Conservation (phyloP, 30 jellyfish, hydroid and myxozoan genomes). For the Aurelia aurita complex sp. Pacific region DNA sequence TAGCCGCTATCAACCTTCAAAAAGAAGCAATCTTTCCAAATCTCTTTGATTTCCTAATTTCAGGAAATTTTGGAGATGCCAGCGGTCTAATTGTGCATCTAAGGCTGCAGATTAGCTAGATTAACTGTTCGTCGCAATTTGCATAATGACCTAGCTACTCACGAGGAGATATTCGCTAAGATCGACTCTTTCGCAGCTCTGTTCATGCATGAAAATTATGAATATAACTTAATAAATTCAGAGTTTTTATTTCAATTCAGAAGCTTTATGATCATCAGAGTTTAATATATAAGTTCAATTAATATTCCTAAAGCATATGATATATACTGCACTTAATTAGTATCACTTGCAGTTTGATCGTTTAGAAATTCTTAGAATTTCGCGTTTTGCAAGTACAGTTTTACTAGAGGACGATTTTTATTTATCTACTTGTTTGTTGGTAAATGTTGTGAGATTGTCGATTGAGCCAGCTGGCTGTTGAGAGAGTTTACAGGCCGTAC, state of each 20-base stretch:
- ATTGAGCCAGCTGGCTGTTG: constrained; percentile 17
- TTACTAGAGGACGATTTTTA: constrained; percentile 24
- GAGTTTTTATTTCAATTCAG: constrained; percentile 39
- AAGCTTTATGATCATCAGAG: constrained; percentile 27
- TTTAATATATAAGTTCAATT: constrained; percentile 54
- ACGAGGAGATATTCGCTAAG: no score
- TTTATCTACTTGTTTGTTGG: not conserved
- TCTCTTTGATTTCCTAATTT: no score
- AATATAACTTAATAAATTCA: constrained; percentile 23
- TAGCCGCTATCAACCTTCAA: no score
- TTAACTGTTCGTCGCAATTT: no score
- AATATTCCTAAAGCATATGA: constrained; percentile 20
- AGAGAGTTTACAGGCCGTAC: not conserved
- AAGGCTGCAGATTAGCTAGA: no score
- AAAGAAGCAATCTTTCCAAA: no score
- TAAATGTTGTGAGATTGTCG: constrained; percentile 23
- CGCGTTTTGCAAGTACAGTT: constrained; percentile 29
- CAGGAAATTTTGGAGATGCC: no score
- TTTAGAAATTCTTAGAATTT: constrained; percentile 46
- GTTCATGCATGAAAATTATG: not conserved
- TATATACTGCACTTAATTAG: constrained; percentile 40
- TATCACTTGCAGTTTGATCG: constrained; percentile 18
- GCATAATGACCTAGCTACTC: no score
- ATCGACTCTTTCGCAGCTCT: no score
- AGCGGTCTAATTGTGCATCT: no score